Evolutionary conservation across 2,888 invertebrate genomes (phyloP).

Genomic region (Drosophila limbata): DNA sequence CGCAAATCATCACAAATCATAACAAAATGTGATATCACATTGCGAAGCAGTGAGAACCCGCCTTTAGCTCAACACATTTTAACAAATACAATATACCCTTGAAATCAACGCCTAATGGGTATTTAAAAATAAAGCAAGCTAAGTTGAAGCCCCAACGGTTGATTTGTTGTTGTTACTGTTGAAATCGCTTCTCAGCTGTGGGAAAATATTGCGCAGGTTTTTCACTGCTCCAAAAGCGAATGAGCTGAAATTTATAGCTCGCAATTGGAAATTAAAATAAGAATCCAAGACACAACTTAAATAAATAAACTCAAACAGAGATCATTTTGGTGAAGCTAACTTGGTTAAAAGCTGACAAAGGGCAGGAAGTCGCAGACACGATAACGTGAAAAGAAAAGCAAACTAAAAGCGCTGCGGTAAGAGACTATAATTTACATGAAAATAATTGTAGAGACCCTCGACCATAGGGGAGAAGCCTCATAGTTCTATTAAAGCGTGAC

Average conservation of each 20-base stretch:
- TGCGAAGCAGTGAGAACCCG: no score
- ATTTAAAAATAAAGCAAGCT: conserved; percentile 11
- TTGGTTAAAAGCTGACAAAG: conserved; percentile 45
- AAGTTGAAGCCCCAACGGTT: conserved; percentile 50
- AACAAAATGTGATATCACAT: no score
- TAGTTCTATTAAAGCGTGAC: conserved; percentile 76
- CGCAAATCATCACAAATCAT: no score
- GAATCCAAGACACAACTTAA: conserved; percentile 33
- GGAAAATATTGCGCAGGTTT: conserved; percentile 48
- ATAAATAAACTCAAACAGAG: conserved; percentile 27
- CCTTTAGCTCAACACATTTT: no score
- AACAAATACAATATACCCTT: neutral
- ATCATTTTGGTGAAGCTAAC: conserved; percentile 25
- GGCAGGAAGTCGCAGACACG: conserved; percentile 30
- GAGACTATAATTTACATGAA: conserved; percentile 67
- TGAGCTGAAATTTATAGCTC: conserved; percentile 47
- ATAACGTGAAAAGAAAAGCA: conserved; percentile 37
- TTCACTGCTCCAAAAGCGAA: conserved; percentile 16
- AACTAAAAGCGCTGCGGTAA: conserved; percentile 25
- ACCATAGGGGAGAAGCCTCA: conserved; percentile 26
- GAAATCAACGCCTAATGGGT: neutral
- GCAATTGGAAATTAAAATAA: conserved; percentile 51
- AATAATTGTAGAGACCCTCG: conserved; percentile 56
- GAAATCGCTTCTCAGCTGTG: conserved; percentile 25
- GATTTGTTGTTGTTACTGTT: conserved; percentile 35